Base-by-base conservation (phyloP, 1,140 invertebrate genomes). In the Steinernema khuongi region DNA sequence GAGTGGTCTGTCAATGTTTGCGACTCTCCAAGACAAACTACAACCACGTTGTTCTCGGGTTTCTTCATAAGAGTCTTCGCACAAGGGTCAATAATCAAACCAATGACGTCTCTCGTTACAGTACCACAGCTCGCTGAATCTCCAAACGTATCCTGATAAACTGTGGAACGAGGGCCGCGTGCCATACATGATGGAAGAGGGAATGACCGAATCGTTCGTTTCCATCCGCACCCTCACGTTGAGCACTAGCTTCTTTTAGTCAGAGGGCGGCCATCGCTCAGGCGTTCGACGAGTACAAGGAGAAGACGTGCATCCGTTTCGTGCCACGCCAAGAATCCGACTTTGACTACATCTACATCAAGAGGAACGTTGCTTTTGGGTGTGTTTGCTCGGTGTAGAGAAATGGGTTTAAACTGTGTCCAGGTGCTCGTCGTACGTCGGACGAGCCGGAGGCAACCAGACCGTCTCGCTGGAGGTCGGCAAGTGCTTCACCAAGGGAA, bases 401-500 rank as follows among this genome's bases (percentile, higher is more conserved):
- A 74, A 41, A 77, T 7, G 22, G 17, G 28, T 31, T 74, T 32
- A 60, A 17, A 30, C 7, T 50, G 19, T 1, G 31, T 83, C 69
- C 41, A 83, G 81, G 26, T 84, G 83, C 74, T 84, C 83, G 67
- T 84, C 83, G 11, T 84, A 84, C 72, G 83, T 84, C 30, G 83
- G 83, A 41, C 73, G 83, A 73, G 83, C 83, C 31, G 83, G 83
- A 14, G 83, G 83, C 4, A 84, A 84, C 71, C 83, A 84, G 67
- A 85, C 84, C 2, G 80, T 84, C 17, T 84, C 84, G 0, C 70
- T 85, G 68, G 83, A 85, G 71, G 75, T 85, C 11, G 84, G 76
- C 26, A 85, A 85, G 67, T 84, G 84, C 67, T 84, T 84, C 71
- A 80, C 84, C 14, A 84, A 84, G 72, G 83, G 83, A 66, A 83